Base-by-base conservation (phyloP, 1,140 invertebrate genomes). In the Polypedilum vanderplanki region DNA sequence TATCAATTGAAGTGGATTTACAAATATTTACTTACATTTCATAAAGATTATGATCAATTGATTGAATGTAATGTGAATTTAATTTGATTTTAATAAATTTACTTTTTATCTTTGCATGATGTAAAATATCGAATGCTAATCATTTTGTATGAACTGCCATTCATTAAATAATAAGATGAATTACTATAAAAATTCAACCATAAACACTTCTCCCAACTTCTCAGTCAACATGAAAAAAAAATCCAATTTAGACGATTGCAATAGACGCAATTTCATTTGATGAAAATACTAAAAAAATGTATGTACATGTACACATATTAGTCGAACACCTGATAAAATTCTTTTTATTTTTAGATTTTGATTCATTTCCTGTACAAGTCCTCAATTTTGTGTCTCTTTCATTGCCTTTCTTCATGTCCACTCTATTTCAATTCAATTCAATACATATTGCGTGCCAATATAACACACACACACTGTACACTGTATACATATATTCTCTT, bases 11-110 rank as follows among this genome's bases (percentile, higher is more conserved):
- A 33, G 24, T 33, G 5, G 24, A 33, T 33, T 33, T 33, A 33
- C 24, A 33, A 33, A 33, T 33, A 33, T 33, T 33, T 33, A 33
- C 24, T 33, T 33, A 33, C 24, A 3, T 33, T 33, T 33, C 24
- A 33, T 33, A 57, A n/a, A 57, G 46, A 57, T 57, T 57, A 57
- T 57, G 46, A 57, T 57, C 46, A 57, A 57, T 57, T 57, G 46
- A 57, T 57, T n/a, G 46, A n/a, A 57, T 57, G n/a, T 57, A 57
- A 15, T n/a, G 46, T 12, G 24, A 3, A 33, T 33, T 33, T 33
- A 33, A 33, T 33, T 3, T 33, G 5, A 33, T 33, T 33, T 33
- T 33, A 33, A 33, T 33, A 3, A 33, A 33, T 3, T 33, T 33
- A 33, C 24, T 33, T 33, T 33, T 33, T 33, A 33, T 33, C 5